Evolutionary conservation across 1,140 invertebrate species (phyloP).

Genomic region (Drosophila willistoni): DNA sequence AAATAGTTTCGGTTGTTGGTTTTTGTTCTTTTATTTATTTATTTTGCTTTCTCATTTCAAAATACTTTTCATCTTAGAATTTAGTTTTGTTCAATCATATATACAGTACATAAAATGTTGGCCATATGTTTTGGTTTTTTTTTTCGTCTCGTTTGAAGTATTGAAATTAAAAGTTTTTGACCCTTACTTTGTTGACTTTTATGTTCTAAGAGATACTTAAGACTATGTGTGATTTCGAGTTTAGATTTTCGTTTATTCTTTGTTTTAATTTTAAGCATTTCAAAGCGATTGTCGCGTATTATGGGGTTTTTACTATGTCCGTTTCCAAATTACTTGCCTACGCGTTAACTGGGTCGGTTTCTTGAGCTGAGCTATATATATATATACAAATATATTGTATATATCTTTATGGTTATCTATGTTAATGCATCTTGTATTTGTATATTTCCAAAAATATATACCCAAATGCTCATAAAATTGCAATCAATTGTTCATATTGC

Average conservation of each 20-base stretch:
- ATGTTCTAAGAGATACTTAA: constrained; percentile 42
- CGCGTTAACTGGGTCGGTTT: constrained; percentile 63
- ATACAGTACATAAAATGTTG: constrained; percentile 70
- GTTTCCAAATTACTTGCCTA: constrained; percentile 63
- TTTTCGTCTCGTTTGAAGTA: constrained; percentile 53
- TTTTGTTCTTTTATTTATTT: not conserved
- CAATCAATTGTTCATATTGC: constrained; percentile 42
- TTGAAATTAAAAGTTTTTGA: constrained; percentile 45
- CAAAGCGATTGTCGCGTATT: constrained; percentile 79
- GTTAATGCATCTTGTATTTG: constrained; percentile 47
- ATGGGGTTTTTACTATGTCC: constrained; percentile 44
- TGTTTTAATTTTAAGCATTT: constrained; percentile 67
- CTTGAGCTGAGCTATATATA: constrained; percentile 66
- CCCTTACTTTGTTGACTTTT: constrained; percentile 28
- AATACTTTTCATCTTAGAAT: constrained; percentile 63
- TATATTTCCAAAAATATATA: constrained; percentile 78
- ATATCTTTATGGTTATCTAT: constrained; percentile 50
- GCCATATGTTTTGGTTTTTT: constrained; percentile 28
- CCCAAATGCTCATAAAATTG: constrained; percentile 66
- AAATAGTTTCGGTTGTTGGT: constrained; percentile 56
- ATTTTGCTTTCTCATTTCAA: constrained; percentile 63
- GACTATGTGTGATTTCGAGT: constrained; percentile 57
- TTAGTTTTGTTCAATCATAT: constrained; percentile 66
- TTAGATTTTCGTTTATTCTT: constrained; percentile 20
- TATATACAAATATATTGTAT: constrained; percentile 34